Evolutionary conservation across 2,113 vertebrate genomes (phyloP).

Genomic region (Orycteropus afer): DNA sequence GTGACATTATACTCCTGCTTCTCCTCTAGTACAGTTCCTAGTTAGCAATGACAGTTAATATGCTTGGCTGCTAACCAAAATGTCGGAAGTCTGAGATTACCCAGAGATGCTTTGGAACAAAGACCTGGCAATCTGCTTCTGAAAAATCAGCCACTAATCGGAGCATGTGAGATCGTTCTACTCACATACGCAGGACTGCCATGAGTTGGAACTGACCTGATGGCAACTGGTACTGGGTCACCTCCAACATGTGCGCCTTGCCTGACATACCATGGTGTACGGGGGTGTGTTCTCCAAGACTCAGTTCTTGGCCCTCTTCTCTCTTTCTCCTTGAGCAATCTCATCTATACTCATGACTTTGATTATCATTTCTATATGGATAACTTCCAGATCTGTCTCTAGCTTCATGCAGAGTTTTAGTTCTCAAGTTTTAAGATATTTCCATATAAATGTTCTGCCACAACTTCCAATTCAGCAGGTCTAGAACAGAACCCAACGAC

Average conservation of each 20-base stretch:
- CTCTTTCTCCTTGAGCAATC: not conserved
- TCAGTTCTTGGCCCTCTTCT: not conserved
- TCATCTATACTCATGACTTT: not conserved
- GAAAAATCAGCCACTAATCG: not conserved
- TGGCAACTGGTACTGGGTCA: not conserved
- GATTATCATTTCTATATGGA: not conserved
- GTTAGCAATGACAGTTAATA: not conserved
- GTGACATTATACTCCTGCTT: not conserved
- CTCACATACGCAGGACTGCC: not conserved
- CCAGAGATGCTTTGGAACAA: not conserved
- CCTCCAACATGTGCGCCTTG: not conserved
- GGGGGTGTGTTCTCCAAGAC: not conserved
- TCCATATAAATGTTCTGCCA: constrained; percentile 11
- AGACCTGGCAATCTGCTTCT: not conserved
- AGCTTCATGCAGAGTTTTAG: not conserved
- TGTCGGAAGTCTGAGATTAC: not conserved
- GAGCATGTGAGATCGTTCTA: not conserved
- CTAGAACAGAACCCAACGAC: not conserved
- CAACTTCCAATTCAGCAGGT: not conserved
- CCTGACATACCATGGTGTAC: not conserved
- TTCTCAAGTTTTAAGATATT: constrained; percentile 26
- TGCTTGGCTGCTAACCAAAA: not conserved
- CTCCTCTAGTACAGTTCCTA: not conserved
- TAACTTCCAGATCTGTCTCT: constrained; percentile 17
- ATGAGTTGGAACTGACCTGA: not conserved